phyloP scores from a whole-genome alignment of 1,140 invertebrate species.

The Arion vulgaris region DNA sequence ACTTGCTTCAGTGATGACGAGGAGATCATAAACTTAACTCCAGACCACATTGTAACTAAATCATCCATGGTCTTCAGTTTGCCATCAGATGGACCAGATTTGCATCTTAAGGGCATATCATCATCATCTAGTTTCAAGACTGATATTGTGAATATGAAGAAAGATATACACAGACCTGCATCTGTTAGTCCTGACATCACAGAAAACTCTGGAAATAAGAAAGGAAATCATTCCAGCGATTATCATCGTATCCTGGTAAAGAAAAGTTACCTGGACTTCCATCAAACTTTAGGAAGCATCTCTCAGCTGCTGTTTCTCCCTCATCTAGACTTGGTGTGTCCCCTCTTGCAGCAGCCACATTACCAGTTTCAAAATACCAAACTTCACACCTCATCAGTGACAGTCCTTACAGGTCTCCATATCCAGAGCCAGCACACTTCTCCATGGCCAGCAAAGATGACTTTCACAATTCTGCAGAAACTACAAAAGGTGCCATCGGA shows the following conservation, averaged over 20 bases:
- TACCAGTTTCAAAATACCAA: background rate
- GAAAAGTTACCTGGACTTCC: too few relatives aligned
- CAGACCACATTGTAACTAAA: background rate
- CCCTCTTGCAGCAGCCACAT: background rate
- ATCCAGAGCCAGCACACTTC: background rate
- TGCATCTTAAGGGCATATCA: background rate
- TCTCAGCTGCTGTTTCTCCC: background rate
- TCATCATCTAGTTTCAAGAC: background rate
- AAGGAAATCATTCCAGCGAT: background rate
- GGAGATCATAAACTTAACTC: background rate
- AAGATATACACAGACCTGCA: background rate
- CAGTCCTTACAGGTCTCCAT: conserved; percentile 23
- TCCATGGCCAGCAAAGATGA: background rate
- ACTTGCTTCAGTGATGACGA: background rate
- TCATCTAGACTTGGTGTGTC: background rate
- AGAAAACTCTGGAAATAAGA: background rate
- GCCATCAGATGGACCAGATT: background rate
- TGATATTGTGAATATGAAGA: background rate
- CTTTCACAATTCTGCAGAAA: background rate
- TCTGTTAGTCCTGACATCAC: background rate
- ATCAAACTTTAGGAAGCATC: conserved; percentile 2
- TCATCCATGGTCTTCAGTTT: background rate
- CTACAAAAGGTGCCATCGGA: background rate
- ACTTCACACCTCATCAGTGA: background rate
- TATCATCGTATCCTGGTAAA: conserved; percentile 18